phyloP scores from a whole-genome alignment of 2,888 invertebrate genomes.

The Vesta saturnalis region DNA sequence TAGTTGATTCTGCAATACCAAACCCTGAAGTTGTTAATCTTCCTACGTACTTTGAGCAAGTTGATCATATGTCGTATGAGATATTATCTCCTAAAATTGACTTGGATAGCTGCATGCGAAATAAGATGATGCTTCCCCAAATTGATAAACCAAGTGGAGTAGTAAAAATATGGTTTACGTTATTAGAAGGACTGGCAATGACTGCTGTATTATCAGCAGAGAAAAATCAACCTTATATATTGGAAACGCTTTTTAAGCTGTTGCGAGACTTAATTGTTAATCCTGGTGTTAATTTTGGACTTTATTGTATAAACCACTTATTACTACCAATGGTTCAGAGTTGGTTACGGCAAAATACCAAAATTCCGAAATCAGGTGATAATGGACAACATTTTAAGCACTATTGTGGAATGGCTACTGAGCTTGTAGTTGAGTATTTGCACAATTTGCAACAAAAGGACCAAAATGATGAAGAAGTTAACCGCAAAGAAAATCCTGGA shows the following conservation, averaged over 20 bases:
- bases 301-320: slow-evolving; percentile 92
- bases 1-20: slow-evolving; percentile 87
- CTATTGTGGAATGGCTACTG: slow-evolving; percentile 92
- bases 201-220: slow-evolving; percentile 83
- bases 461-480: slow-evolving; percentile 44
- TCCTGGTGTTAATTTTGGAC: slow-evolving; percentile 89
- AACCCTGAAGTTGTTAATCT: slow-evolving; percentile 67
- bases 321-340: slow-evolving; percentile 92
- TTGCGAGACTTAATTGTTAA: slow-evolving; percentile 79
- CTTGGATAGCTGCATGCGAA: slow-evolving; percentile 60
- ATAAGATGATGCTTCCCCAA: slow-evolving; percentile 68
- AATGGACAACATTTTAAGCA: slow-evolving; percentile 93
- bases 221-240: slow-evolving; percentile 81
- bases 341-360: slow-evolving; percentile 79
- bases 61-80: slow-evolving; percentile 73
- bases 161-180: slow-evolving; percentile 88
- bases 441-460: slow-evolving; percentile 75
- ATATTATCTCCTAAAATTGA: slow-evolving; percentile 66
- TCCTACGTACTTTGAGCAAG: slow-evolving; percentile 67
- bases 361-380: slow-evolving; percentile 77
- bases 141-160: slow-evolving; percentile 85
- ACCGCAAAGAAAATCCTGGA: slow-evolving; percentile 64
- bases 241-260: slow-evolving; percentile 88
- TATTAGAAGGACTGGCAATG: slow-evolving; percentile 86
- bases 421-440: slow-evolving; percentile 87